Evolutionary conservation across 1,140 invertebrate species (phyloP), one percentile per base, ranked within the genome.

Genomic region (Procambarus clarkii): DNA sequence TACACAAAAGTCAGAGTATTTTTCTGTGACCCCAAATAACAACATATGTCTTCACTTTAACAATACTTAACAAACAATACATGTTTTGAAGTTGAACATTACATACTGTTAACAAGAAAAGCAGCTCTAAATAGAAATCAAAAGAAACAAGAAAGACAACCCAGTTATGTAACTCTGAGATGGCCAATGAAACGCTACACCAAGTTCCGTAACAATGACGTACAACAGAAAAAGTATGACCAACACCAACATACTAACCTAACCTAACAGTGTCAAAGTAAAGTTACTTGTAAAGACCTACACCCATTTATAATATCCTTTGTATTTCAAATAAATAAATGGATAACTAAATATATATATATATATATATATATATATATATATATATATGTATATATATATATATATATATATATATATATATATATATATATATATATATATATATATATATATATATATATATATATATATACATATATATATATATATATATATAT

Each of bases 361-460:
- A 54, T 54, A 54, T 13, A 9, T 9, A 9, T 54, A 3, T 54
- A 54, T 54, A 54, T 54, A 54, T 44, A 76, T 76, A n/a, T 76
- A 76, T 76, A 44, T 76, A 76, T 76, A 44, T 76, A 76, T 24
- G 3, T n/a, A 24, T 24, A 24, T 76, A 44, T 44, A 24, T 76
- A 76, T 44, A 76, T 76, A 76, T n/a, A 76, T 76, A 44, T 76
- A 76, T 76, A 44, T 76, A 76, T 44, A 76, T 76, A 44, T 76
- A 76, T 76, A 24, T 79, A 46, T 79, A n/a, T 46, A 46, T 79
- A 79, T 79, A 45, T 46, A 15, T 46, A 45, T 18, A 79, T 79
- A 48, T 45, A 46, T 45, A 46, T 76, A 76, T 45, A 45, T 48
- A 46, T 79, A 48, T 48, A 79, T 46, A 45, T 15, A 77, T 77